Conservation (phyloP, 2,797 vertebrate species). For the Sebastes matsubarae region DNA sequence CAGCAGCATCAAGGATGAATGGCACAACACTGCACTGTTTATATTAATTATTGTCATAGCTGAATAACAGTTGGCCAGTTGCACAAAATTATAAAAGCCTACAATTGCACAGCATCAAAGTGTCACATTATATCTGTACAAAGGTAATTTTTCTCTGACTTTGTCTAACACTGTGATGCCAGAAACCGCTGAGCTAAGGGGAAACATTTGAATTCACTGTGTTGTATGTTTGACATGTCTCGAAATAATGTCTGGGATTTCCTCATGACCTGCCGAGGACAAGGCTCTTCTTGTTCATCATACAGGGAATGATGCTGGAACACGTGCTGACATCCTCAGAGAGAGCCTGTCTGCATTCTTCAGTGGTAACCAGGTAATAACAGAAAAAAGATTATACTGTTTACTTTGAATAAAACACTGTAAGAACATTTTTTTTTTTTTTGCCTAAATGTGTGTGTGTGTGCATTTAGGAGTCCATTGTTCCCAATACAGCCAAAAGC, state of each 20-base stretch:
- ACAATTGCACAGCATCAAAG: not conserved
- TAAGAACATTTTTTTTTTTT: too few relatives aligned
- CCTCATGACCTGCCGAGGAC: conserved; percentile 2
- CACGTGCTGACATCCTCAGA: not conserved
- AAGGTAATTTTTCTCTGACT: not conserved
- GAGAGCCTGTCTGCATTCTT: not conserved
- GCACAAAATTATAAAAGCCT: not conserved
- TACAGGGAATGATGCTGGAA: not conserved
- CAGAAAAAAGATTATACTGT: not conserved
- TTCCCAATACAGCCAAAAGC: conserved; percentile 38
- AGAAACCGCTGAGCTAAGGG: not conserved
- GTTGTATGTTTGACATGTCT: conserved; percentile 1
- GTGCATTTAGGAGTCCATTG: conserved; percentile 35
- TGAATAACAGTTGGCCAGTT: not conserved
- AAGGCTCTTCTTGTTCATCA: not conserved
- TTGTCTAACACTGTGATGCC: not conserved
- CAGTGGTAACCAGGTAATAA: conserved; percentile 30
- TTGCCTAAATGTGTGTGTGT: not conserved
- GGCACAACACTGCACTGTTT: not conserved
- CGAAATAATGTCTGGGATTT: not conserved
- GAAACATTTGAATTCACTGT: not conserved
- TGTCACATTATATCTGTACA: not conserved
- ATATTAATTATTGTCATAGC: not conserved
- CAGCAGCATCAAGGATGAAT: not conserved
- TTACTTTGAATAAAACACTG: conserved; percentile 1